A percentile compares a stretch with the other conserved stretches of the same genome.
These are phyloP conservation scores for Protaetia brevitarsis DNA, from an alignment of 1,140 invertebrate genomes.

Conservation along the genomic window DNA sequence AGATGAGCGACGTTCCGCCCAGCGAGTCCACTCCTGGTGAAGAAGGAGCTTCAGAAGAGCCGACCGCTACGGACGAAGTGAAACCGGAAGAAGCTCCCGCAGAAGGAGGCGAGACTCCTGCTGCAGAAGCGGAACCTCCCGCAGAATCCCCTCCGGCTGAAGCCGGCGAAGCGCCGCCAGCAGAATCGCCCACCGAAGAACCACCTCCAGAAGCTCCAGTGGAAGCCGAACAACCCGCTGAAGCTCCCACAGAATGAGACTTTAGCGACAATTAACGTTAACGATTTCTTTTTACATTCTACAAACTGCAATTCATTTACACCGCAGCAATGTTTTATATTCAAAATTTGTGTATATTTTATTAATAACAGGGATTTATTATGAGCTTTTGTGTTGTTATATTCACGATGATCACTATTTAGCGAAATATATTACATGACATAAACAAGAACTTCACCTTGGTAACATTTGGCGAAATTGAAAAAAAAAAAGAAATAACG, in stretches of 20 bases:
- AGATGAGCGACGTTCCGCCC: not conserved
- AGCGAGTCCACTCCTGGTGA: not conserved
- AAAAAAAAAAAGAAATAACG: too few relatives aligned
- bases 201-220: not conserved
- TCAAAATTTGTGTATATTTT: not conserved
- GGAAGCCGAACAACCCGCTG: not conserved
- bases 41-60: too few relatives aligned
- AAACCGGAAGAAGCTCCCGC: not conserved
- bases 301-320: not conserved
- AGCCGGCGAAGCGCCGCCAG: not conserved
- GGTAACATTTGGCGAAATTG: too few relatives aligned
- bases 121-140: slow-evolving; percentile 1
- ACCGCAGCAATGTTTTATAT: not conserved
- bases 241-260: not conserved
- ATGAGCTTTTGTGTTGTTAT: too few relatives aligned
- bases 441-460: too few relatives aligned
- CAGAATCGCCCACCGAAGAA: not conserved
- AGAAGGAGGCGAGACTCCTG: not conserved
- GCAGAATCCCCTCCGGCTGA: not conserved
- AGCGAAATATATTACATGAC: too few relatives aligned
- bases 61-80: not conserved
- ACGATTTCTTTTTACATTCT: not conserved
- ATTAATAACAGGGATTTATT: not conserved
- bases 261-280: not conserved
- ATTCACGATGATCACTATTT: too few relatives aligned